These are phyloP conservation scores for Caenorhabditis becei DNA, from an alignment of 2,888 invertebrate species.

Conservation along the genomic window DNA sequence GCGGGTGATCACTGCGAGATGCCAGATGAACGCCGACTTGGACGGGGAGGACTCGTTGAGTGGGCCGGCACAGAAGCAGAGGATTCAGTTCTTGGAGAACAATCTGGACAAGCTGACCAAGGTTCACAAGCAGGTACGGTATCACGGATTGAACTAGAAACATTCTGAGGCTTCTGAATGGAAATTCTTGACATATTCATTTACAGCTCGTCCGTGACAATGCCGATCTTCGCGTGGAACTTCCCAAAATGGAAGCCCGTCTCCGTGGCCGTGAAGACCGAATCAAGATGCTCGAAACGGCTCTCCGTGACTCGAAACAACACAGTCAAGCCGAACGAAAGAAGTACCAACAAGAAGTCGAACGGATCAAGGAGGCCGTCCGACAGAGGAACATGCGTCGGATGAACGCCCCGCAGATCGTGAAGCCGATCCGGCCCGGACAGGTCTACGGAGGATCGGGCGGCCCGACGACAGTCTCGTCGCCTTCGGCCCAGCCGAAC, in stretches of 20 bases:
- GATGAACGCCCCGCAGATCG: slow-evolving; percentile 91
- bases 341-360: slow-evolving; percentile 85
- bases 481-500: not conserved
- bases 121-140: slow-evolving; percentile 86
- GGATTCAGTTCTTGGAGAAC: slow-evolving; percentile 99
- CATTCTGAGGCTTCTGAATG: no score
- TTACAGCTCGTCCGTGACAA: slow-evolving; percentile 99
- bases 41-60: slow-evolving; percentile 78
- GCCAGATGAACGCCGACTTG: slow-evolving; percentile 82
- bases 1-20: slow-evolving; percentile 92
- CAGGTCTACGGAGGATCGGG: slow-evolving; percentile 44
- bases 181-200: no score
- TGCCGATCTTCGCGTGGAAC: slow-evolving; percentile 97
- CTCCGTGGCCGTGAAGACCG: slow-evolving; percentile 98
- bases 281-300: slow-evolving; percentile 92
- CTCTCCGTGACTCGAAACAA: slow-evolving; percentile 73
- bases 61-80: slow-evolving; percentile 95
- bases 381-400: slow-evolving; percentile 97
- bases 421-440: slow-evolving; percentile 71
- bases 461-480: slow-evolving; percentile 9
- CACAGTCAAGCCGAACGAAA: slow-evolving; percentile 97
- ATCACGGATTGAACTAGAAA: no score
- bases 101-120: slow-evolving; percentile 99
- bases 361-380: slow-evolving; percentile 99
- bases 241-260: slow-evolving; percentile 98